Conservation (phyloP, 2,888 invertebrate genomes). For the Dusona sp. region DNA sequence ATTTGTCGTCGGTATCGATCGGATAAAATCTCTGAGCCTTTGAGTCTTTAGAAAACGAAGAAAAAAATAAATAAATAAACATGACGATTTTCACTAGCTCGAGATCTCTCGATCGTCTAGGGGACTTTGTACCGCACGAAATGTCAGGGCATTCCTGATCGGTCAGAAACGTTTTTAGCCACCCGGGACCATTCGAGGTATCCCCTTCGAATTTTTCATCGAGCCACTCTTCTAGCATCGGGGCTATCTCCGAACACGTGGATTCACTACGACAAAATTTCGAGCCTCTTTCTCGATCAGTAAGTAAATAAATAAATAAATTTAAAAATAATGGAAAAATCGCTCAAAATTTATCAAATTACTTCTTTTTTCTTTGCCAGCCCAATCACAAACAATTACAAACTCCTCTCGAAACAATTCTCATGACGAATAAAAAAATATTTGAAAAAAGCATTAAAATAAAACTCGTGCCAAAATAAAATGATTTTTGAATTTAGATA, state of each 20-base stretch:
- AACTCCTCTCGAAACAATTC: no score
- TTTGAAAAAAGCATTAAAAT: no score
- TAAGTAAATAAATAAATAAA: background rate
- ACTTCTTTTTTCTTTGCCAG: background rate
- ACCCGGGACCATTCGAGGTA: constrained; percentile 74
- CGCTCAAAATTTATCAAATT: background rate
- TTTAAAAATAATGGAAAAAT: background rate
- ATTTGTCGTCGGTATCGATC: constrained; percentile 48
- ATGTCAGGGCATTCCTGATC: constrained; percentile 79
- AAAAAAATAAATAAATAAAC: background rate
- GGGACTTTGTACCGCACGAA: constrained; percentile 62
- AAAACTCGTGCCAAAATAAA: no score
- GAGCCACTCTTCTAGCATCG: constrained; percentile 30
- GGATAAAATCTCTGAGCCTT: constrained; percentile 30
- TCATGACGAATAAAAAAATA: no score
- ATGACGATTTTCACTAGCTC: background rate
- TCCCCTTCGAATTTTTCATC: constrained; percentile 57
- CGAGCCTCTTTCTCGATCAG: background rate
- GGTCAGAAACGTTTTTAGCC: constrained; percentile 81
- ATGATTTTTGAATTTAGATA: background rate
- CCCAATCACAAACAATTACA: background rate
- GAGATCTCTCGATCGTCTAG: constrained; percentile 14
- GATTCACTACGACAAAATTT: background rate
- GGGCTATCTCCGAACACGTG: constrained; percentile 37
- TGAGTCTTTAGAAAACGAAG: constrained; percentile 5